phyloP scores from a whole-genome alignment of 2,888 invertebrate genomes.

The Altica lythri region DNA sequence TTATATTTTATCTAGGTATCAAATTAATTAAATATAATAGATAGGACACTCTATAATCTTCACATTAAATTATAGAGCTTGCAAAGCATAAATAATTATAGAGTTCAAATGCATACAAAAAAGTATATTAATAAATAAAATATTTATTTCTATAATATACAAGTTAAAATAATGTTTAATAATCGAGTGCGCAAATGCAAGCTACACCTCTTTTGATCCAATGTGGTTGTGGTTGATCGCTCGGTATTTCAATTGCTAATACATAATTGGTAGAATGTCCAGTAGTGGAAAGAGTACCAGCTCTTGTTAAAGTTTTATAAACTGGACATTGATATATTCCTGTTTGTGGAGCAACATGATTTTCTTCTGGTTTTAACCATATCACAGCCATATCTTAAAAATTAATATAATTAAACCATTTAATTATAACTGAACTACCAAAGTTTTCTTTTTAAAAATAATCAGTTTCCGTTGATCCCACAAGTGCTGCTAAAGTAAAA shows the following conservation, averaged over 20 bases:
- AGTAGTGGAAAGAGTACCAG: constrained; percentile 68
- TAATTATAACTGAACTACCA: no score
- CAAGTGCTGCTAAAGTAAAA: no score
- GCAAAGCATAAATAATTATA: no score
- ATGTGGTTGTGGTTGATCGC: constrained; percentile 60
- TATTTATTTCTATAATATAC: constrained; percentile 4
- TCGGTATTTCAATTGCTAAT: constrained; percentile 65
- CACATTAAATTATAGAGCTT: no score
- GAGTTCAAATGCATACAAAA: no score
- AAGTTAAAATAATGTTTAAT: constrained; percentile 47
- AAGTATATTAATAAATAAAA: constrained; percentile 5
- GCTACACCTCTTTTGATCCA: constrained; percentile 70
- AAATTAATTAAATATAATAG: no score
- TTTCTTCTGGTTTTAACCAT: constrained; percentile 70
- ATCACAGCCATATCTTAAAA: constrained; percentile 69
- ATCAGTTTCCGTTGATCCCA: no score
- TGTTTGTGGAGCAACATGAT: constrained; percentile 62
- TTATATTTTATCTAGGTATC: no score
- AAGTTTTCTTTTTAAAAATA: no score
- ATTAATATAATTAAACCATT: no score
- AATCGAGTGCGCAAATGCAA: constrained; percentile 61
- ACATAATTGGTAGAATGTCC: constrained; percentile 74
- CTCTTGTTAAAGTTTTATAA: constrained; percentile 68
- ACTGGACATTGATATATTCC: constrained; percentile 66
- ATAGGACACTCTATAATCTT: no score